These are phyloP conservation scores for Acanthurus tractus DNA, from an alignment of 2,797 vertebrate genomes.

Conservation along the genomic window DNA sequence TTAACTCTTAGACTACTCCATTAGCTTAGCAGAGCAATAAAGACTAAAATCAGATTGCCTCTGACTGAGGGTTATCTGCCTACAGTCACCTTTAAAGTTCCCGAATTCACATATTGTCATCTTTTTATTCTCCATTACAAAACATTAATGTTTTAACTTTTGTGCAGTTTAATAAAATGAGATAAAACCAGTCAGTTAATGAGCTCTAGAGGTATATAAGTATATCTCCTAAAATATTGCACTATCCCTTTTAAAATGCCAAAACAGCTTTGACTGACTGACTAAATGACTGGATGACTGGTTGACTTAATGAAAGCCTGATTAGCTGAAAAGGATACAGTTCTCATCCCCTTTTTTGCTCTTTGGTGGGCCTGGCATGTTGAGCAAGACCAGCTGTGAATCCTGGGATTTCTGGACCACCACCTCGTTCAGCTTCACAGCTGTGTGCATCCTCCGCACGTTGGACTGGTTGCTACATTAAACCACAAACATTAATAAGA, in stretches of 20 bases:
- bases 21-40: neutral
- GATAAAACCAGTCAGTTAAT: too few species aligned
- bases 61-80: neutral
- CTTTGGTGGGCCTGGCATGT: slow-evolving; percentile 97
- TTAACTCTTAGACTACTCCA: too few species aligned
- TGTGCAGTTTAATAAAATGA: too few species aligned
- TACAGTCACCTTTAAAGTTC: neutral
- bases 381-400: slow-evolving; percentile 93
- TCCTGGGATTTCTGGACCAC: slow-evolving; percentile 91
- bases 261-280: neutral
- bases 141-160: too few species aligned
- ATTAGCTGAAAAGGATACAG: slow-evolving; percentile 91
- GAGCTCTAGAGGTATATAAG: neutral
- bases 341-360: slow-evolving; percentile 95
- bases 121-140: too few species aligned
- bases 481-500: slow-evolving; percentile 20
- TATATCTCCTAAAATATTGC: neutral
- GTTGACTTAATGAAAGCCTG: neutral
- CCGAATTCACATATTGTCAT: neutral
- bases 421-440: slow-evolving; percentile 89
- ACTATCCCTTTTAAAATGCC: too few species aligned
- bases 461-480: slow-evolving; percentile 92
- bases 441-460: slow-evolving; percentile 91
- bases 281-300: neutral
- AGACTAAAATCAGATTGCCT: too few species aligned